A percentile compares a stretch with the other conserved stretches of the same genome.
These are phyloP conservation scores for Scolopax mira DNA, from an alignment of 2,113 vertebrate species.

Conservation along the genomic window DNA sequence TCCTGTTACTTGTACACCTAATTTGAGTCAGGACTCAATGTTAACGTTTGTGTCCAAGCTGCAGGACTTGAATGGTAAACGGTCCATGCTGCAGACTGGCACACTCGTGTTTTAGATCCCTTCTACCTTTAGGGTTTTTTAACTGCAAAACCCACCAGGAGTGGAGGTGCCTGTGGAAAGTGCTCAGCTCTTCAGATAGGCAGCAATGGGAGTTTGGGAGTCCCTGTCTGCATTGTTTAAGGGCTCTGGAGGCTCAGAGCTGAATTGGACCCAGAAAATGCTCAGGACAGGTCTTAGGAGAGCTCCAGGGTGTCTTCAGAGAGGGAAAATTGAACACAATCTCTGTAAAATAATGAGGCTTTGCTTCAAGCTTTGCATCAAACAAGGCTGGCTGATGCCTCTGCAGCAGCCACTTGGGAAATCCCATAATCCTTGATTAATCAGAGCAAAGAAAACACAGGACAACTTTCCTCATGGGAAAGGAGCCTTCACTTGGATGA, in stretches of 20 bases:
- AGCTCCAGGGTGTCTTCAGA: neutral
- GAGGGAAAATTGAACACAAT: neutral
- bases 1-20: rapidly evolving
- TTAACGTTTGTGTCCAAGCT: neutral
- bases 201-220: neutral
- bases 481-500: neutral
- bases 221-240: rapidly evolving
- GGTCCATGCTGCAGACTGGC: neutral
- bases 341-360: neutral
- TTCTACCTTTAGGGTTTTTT: rapidly evolving
- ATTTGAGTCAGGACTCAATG: too few relatives aligned
- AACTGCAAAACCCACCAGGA: neutral
- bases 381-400: neutral
- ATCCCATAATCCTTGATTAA: conserved; percentile 21
- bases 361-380: neutral
- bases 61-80: neutral
- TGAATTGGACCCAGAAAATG: neutral
- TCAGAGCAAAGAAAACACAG: neutral
- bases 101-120: rapidly evolving
- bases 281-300: neutral
- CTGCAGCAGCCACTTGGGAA: conserved; percentile 2
- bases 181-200: rapidly evolving
- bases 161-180: neutral
- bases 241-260: neutral
- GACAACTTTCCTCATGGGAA: neutral